A percentile compares a stretch with the other conserved stretches of the same genome.
phyloP scores from a whole-genome alignment of 2,888 invertebrate genomes.

The Diploptera punctata region DNA sequence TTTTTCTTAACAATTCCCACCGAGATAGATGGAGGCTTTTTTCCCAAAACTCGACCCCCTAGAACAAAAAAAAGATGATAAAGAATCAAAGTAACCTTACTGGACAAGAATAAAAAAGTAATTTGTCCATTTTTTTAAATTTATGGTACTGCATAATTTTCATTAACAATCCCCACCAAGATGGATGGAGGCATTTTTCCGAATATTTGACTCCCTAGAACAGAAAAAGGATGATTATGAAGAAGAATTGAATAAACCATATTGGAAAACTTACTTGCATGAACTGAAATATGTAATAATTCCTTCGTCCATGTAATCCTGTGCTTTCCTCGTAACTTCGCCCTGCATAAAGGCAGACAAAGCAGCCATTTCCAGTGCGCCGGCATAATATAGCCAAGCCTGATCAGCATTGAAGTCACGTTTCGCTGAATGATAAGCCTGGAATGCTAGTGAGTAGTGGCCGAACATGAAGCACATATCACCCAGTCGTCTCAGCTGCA shows the following conservation, averaged over 20 bases:
- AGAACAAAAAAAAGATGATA: too few relatives aligned
- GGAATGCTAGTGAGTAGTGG: conserved; percentile 90
- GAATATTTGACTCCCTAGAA: too few relatives aligned
- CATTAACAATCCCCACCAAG: too few relatives aligned
- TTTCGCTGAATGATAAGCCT: conserved; percentile 95
- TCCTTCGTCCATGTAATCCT: conserved; percentile 94
- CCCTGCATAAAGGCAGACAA: conserved; percentile 89
- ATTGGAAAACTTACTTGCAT: conserved; percentile 70
- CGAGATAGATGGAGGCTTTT: too few relatives aligned
- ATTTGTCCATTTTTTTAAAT: too few relatives aligned
- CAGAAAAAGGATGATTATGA: neutral
- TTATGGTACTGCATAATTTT: too few relatives aligned
- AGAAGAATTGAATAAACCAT: too few relatives aligned
- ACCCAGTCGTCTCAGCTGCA: conserved; percentile 90
- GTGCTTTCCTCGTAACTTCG: conserved; percentile 77
- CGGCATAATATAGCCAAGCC: conserved; percentile 97
- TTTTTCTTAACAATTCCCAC: too few relatives aligned
- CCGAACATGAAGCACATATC: conserved; percentile 97
- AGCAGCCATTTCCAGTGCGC: conserved; percentile 96
- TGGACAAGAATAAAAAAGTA: too few relatives aligned
- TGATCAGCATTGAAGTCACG: conserved; percentile 96
- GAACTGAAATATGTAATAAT: conserved; percentile 89
- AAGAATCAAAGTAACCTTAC: too few relatives aligned
- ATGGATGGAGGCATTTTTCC: too few relatives aligned
- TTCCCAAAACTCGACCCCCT: too few relatives aligned